Percentiles rank a stretch among this genome's conserved stretches.
Evolutionary conservation across 2,113 vertebrate genomes (phyloP).

Genomic region (Hiodon alosoides): DNA sequence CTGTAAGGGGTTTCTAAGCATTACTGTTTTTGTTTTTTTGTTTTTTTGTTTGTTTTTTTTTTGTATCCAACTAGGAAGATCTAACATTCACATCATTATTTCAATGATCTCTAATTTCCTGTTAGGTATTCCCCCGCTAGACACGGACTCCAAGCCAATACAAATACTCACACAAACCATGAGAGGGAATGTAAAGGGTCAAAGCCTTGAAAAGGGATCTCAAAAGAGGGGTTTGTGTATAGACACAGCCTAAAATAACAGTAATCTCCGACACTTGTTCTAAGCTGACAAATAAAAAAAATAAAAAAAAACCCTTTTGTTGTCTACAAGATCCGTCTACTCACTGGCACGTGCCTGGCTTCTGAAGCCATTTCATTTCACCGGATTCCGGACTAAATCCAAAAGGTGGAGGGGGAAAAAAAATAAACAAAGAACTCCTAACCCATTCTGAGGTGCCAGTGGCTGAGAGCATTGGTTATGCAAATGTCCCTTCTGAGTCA

Average conservation of each 20-base stretch:
- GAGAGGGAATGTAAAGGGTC: background rate
- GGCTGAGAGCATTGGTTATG: constrained; percentile 61
- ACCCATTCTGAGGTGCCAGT: constrained; percentile 65
- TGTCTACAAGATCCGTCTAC: constrained; percentile 56
- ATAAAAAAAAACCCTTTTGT: constrained; percentile 51
- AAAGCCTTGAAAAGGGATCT: background rate
- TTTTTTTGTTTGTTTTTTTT: constrained; percentile 3
- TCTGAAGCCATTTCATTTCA: constrained; percentile 64
- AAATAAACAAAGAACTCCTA: constrained; percentile 31
- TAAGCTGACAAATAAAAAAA: constrained; percentile 61
- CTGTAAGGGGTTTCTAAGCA: background rate
- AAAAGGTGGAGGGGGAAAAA: constrained; percentile 42
- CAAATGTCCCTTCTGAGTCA: constrained; percentile 57
- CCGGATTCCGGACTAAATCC: constrained; percentile 62
- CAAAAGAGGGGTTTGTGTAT: constrained; percentile 2
- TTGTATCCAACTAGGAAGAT: background rate
- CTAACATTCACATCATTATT: background rate
- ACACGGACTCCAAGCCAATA: background rate
- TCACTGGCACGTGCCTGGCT: constrained; percentile 56
- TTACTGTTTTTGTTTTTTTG: background rate
- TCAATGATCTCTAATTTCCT: background rate
- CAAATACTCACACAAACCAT: background rate
- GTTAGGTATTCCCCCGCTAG: background rate
- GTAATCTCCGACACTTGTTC: constrained; percentile 32
- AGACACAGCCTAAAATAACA: constrained; percentile 24